A percentile compares a stretch with the other conserved stretches of the same genome.
Conservation (phyloP, 2,888 invertebrate genomes). For the Catocala fraxini region DNA sequence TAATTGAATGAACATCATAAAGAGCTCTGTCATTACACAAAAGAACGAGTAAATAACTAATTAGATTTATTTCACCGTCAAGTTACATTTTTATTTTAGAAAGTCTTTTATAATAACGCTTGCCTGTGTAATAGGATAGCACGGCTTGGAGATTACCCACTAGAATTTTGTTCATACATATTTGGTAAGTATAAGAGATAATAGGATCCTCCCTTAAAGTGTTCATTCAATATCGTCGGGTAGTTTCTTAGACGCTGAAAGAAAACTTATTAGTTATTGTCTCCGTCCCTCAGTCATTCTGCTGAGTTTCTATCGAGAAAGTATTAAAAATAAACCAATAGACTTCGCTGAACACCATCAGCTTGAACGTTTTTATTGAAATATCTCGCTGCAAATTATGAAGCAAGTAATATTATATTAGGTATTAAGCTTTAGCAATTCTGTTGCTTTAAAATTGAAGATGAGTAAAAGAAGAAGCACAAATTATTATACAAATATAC, state of each 20-base stretch:
- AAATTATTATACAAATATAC: too few species aligned
- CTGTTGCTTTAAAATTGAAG: too few species aligned
- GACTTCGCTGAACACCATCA: conserved; percentile 17
- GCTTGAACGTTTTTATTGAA: conserved; percentile 27
- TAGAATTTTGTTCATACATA: conserved; percentile 40
- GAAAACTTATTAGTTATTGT: conserved; percentile 51
- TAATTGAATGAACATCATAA: conserved; percentile 3
- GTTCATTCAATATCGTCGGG: conserved; percentile 44
- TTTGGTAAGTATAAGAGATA: conserved; percentile 41
- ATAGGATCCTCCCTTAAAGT: conserved; percentile 23
- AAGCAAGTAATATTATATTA: conserved; percentile 6
- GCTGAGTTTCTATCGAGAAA: conserved; percentile 14
- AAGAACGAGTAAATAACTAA: conserved; percentile 3
- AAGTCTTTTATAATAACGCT: conserved; percentile 27
- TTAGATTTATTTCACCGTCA: conserved; percentile 2
- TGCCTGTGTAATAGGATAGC: conserved; percentile 23
- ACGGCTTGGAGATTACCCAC: conserved; percentile 45
- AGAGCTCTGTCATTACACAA: conserved; percentile 1
- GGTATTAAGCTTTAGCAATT: too few species aligned
- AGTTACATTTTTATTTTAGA: background rate
- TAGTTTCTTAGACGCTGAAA: conserved; percentile 20
- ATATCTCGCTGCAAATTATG: conserved; percentile 14
- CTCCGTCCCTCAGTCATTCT: conserved; percentile 26
- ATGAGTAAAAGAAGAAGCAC: too few species aligned
- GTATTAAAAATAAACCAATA: conserved; percentile 29